Evolutionary conservation across 2,888 invertebrate genomes (phyloP).

Genomic region (Xylocampa areola): DNA sequence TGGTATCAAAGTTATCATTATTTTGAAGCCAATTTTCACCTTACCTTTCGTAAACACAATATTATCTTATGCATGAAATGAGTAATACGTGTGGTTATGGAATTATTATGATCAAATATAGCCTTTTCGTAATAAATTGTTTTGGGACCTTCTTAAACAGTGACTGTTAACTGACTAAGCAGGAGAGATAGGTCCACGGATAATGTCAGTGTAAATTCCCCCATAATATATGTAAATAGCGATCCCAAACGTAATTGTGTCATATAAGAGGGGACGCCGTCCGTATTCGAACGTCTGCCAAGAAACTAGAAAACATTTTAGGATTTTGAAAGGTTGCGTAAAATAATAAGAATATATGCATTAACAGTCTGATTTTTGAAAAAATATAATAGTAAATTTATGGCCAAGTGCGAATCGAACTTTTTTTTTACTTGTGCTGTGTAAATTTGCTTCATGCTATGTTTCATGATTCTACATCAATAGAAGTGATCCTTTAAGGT

Average conservation of each 20-base stretch:
- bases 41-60: too few species aligned
- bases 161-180: slow-evolving; percentile 50
- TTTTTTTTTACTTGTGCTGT: too few species aligned
- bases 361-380: too few species aligned
- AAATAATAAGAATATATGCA: too few species aligned
- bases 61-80: too few species aligned
- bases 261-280: slow-evolving; percentile 28
- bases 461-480: too few species aligned
- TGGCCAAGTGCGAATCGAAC: too few species aligned
- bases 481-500: too few species aligned
- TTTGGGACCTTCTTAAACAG: slow-evolving; percentile 16
- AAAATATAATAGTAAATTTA: not conserved
- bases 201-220: slow-evolving; percentile 49
- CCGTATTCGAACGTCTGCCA: slow-evolving; percentile 8
- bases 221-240: slow-evolving; percentile 54
- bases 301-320: slow-evolving; percentile 22
- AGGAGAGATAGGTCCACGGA: slow-evolving; percentile 42
- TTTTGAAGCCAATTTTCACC: too few species aligned
- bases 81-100: too few species aligned
- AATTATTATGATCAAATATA: not conserved
- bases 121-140: slow-evolving; percentile 20
- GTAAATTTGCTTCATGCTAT: too few species aligned
- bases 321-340: slow-evolving; percentile 9
- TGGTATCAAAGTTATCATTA: too few species aligned
- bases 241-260: slow-evolving; percentile 48